phyloP scores from a whole-genome alignment of 2,113 vertebrate species.

The Nothocercus nigrocapillus region DNA sequence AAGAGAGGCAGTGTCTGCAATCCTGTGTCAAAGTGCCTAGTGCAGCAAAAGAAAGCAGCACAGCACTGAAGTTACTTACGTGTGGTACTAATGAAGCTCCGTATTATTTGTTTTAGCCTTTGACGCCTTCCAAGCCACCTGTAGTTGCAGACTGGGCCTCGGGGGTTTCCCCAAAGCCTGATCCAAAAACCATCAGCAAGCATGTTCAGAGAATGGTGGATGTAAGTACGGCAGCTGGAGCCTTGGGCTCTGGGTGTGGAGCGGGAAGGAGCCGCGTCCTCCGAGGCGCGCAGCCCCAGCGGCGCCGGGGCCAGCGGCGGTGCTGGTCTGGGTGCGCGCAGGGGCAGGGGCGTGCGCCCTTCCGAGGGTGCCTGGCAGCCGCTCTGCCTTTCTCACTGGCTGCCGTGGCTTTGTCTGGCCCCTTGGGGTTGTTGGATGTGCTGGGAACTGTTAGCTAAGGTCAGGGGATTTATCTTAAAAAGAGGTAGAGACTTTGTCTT shows the following conservation, averaged over 20 bases:
- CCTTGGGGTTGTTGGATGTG: background rate
- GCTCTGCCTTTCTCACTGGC: background rate
- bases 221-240: conserved; percentile 77
- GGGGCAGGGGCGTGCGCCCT: background rate
- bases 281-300: background rate
- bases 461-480: background rate
- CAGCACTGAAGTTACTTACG: background rate
- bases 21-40: background rate
- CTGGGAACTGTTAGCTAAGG: background rate
- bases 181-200: conserved; percentile 95
- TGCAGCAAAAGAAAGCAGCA: background rate
- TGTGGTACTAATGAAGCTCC: background rate
- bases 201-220: conserved; percentile 97
- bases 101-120: conserved; percentile 79
- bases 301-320: background rate
- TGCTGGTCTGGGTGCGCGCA: background rate
- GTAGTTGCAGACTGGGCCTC: conserved; percentile 94
- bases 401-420: background rate
- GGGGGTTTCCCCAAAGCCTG: conserved; percentile 91
- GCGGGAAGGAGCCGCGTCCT: background rate
- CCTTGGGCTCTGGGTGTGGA: background rate
- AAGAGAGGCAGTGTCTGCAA: background rate
- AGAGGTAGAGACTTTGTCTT: background rate
- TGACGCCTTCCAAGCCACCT: conserved; percentile 91
- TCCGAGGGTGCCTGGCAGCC: background rate